A percentile compares a stretch with the other conserved stretches of the same genome.
These are phyloP conservation scores for Cyrtonyx montezumae DNA, from an alignment of 2,113 vertebrate genomes.

Conservation along the genomic window DNA sequence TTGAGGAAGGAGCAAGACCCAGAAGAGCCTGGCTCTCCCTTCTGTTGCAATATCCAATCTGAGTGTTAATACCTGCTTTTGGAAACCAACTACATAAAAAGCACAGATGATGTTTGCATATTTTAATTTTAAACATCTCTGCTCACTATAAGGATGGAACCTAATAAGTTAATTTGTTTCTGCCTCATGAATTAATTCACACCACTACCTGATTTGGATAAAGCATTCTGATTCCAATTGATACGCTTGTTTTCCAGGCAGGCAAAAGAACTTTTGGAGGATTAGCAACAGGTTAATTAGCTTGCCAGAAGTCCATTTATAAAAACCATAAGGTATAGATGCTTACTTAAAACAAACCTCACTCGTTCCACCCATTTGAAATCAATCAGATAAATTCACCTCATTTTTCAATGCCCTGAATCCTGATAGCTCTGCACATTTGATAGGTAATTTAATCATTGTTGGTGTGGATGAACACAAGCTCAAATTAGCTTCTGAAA, in stretches of 20 bases:
- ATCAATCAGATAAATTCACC: slow-evolving; percentile 85
- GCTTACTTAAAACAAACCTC: not conserved
- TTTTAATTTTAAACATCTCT: slow-evolving; percentile 55
- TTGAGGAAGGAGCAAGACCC: slow-evolving; percentile 35
- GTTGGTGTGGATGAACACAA: slow-evolving; percentile 75
- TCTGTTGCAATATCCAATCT: slow-evolving; percentile 59
- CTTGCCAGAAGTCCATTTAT: not conserved
- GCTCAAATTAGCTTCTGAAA: slow-evolving; percentile 82
- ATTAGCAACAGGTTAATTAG: not conserved
- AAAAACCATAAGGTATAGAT: not conserved
- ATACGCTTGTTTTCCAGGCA: not conserved
- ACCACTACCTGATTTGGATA: slow-evolving; percentile 53
- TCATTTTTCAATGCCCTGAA: slow-evolving; percentile 79
- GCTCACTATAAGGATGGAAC: slow-evolving; percentile 19
- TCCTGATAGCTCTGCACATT: slow-evolving; percentile 82
- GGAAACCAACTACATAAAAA: slow-evolving; percentile 40
- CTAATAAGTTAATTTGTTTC: slow-evolving; percentile 28
- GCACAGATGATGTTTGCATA: slow-evolving; percentile 37
- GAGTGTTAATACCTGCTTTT: slow-evolving; percentile 54
- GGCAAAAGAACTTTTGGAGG: not conserved
- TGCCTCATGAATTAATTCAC: slow-evolving; percentile 36
- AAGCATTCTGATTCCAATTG: slow-evolving; percentile 34
- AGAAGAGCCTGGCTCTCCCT: not conserved
- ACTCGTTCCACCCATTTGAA: slow-evolving; percentile 69
- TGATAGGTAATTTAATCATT: slow-evolving; percentile 85